These are phyloP conservation scores for Diachasmimorpha longicaudata DNA, from an alignment of 1,140 invertebrate genomes.

Conservation along the genomic window DNA sequence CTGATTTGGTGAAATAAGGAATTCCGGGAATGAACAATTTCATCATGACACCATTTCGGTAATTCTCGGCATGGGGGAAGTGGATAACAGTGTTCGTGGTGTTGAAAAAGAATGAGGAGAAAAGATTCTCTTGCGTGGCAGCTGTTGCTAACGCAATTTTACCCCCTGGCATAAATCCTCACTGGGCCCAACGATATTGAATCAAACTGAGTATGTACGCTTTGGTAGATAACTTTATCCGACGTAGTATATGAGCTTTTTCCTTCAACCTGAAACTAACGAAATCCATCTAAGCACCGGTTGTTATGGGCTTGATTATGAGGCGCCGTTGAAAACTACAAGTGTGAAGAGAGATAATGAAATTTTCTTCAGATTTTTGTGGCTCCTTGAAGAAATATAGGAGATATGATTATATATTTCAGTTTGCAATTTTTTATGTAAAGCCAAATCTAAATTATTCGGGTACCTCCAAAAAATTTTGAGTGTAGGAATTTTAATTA, in stretches of 20 bases:
- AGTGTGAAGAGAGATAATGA: background rate
- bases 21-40: background rate
- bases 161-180: slow-evolving; percentile 29
- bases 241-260: background rate
- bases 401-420: too few relatives aligned
- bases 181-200: slow-evolving; percentile 40
- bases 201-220: slow-evolving; percentile 35
- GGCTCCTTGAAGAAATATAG: too few relatives aligned
- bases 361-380: too few relatives aligned
- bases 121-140: slow-evolving; percentile 25
- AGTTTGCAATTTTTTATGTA: too few relatives aligned
- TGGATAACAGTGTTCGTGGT: background rate
- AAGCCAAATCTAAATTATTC: too few relatives aligned
- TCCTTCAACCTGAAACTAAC: background rate
- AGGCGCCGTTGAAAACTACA: background rate
- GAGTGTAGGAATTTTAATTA: too few relatives aligned
- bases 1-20: background rate
- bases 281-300: background rate
- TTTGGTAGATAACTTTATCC: background rate
- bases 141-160: slow-evolving; percentile 51
- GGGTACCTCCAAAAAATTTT: too few relatives aligned
- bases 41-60: background rate
- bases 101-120: background rate
- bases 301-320: background rate
- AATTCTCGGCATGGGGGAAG: background rate